Conservation (phyloP, 2,888 invertebrate genomes). For the Muschampia plurimacula region DNA sequence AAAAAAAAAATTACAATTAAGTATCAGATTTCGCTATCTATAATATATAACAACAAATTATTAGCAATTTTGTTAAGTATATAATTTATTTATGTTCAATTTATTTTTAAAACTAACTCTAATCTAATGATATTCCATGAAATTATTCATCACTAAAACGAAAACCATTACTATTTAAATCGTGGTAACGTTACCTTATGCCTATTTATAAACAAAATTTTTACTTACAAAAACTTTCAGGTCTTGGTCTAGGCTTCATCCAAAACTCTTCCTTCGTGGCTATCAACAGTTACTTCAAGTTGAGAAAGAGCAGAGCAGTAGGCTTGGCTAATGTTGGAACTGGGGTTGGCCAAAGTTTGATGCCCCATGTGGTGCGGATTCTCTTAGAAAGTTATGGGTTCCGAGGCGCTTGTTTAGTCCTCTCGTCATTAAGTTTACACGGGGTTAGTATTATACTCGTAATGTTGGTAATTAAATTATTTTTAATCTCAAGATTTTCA, state of each 20-base stretch:
- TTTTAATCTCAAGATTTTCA: too few species aligned
- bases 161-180: too few species aligned
- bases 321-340: constrained; percentile 91
- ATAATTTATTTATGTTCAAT: too few species aligned
- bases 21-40: too few species aligned
- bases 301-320: constrained; percentile 89
- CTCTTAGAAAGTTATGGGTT: constrained; percentile 88
- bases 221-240: constrained; percentile 59
- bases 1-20: too few species aligned
- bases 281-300: constrained; percentile 89
- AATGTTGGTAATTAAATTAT: neutral
- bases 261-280: constrained; percentile 90
- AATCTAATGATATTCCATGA: too few species aligned
- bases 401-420: constrained; percentile 86
- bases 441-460: constrained; percentile 86
- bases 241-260: constrained; percentile 89
- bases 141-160: too few species aligned
- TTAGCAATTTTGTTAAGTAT: too few species aligned
- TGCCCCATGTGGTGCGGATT: constrained; percentile 89
- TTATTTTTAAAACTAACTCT: too few species aligned
- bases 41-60: too few species aligned
- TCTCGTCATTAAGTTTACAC: constrained; percentile 87
- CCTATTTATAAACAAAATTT: neutral
- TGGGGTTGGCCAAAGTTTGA: constrained; percentile 90
- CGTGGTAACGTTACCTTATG: too few species aligned